Evolutionary conservation across 1,140 invertebrate species (phyloP), one percentile per base, ranked within the genome.

Genomic region (Rhyacophila brunnea): DNA sequence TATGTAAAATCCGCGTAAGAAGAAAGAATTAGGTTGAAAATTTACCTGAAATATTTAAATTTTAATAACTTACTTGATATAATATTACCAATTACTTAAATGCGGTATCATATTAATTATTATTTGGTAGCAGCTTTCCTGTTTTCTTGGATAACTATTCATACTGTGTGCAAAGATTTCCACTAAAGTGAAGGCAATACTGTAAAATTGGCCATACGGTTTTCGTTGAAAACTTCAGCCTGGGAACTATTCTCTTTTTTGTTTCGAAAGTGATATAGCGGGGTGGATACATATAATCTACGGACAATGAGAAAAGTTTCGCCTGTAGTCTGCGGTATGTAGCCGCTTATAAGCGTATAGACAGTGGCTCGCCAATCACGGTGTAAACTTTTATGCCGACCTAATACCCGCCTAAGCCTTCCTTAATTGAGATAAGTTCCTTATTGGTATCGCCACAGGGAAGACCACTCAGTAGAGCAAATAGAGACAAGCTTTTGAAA

Each of bases 401-500:
- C 58, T 64, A 64, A 64, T 64, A 47, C 62, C 45, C 49, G 18
- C 54, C 51, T 64, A 64, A 64, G 62, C 53, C 54, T 23, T 43
- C 40, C 58, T 60, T 60, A 64, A 64, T 64, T 64, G 54, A 64
- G 58, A 64, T 60, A 64, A 64, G 62, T 64, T 64, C 62, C 58
- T 58, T 54, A 54, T 64, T 58, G 44, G 53, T 47, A 56, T 32
- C 44, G 45, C 38, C 23, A 28, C 4, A 28, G 23, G 23, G 23
- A 9, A 28, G 23, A 28, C 23, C 23, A 28, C 23, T 28, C 23
- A 28, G 9, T 3, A 28, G 23, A 28, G 23, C 23, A 28, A 28
- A 28, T 14, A 14, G 42, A 19, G 23, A 40, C 38, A 11, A 13
- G 38, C 11, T 40, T 13, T 40, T 40, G 38, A 48, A 45, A 32